Evolutionary conservation across 1,140 invertebrate genomes (phyloP), one percentile per base, ranked within the genome.

Genomic region (Calliopsis andreniformis): DNA sequence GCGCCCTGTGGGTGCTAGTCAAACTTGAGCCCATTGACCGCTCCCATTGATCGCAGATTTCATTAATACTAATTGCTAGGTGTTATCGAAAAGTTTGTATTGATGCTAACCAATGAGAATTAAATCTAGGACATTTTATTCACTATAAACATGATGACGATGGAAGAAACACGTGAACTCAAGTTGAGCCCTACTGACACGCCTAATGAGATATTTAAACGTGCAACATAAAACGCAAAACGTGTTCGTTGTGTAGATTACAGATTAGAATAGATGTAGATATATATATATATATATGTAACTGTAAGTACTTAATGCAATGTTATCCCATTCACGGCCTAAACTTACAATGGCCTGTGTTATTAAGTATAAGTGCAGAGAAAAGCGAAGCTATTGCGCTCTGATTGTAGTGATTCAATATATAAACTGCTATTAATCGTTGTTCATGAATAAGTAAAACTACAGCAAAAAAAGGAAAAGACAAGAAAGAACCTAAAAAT

Each of bases 1-100:
- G 70, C 82, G 69, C 76, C 87, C 86, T 80, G 59, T 7, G 82
- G 75, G 84, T 85, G 83, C 82, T 61, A 69, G 82, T 87, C 87
- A 83, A 85, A 59, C 35, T 69, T 85, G 87, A 91, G 90, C 90
- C 89, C 86, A 82, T 78, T 86, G 88, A 85, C 88, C 86, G 84
- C 86, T 84, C 78, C 79, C 76, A 53, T 72, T 78, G 82, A 86
- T 75, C 79, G 85, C 82, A 62, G 47, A 78, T 73, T 72, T 82
- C 68, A 69, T 66, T 49, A 66, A 82, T 82, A 69, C 79, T 12
- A 14, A 10, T 32, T 28, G 3, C 4, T 7, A 6, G 14, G 8
- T n/a, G n/a, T n/a, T n/a, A n/a, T n/a, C n/a, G n/a, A n/a, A n/a
- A n/a, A n/a, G n/a, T n/a, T n/a, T n/a, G n/a, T n/a, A n/a, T n/a